phyloP scores from a whole-genome alignment of 2,888 invertebrate species.

The Ormyrus rosae region DNA sequence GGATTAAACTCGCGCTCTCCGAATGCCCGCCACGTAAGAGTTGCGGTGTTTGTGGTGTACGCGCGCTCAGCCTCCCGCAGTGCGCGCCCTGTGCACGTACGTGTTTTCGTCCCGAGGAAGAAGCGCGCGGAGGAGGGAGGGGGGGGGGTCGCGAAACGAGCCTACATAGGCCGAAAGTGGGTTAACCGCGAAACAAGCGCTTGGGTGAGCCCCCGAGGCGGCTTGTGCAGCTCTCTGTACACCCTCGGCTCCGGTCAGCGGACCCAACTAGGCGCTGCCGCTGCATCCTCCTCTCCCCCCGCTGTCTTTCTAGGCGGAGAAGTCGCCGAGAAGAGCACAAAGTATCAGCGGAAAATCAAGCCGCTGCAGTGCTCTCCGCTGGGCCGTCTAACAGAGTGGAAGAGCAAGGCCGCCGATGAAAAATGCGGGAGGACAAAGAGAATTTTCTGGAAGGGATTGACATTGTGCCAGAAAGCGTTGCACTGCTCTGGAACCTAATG shows the following conservation, averaged over 20 bases:
- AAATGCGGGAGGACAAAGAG: no score
- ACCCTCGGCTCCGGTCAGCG: no score
- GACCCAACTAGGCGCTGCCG: no score
- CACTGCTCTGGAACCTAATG: neutral
- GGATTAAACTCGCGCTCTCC: slow-evolving; percentile 39
- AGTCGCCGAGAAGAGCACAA: slow-evolving; percentile 43
- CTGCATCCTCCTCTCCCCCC: neutral
- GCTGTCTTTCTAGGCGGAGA: neutral
- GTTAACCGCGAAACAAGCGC: slow-evolving; percentile 63
- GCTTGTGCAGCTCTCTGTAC: slow-evolving; percentile 2
- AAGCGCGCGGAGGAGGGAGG: no score
- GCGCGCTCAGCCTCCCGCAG: neutral
- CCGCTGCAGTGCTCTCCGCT: neutral
- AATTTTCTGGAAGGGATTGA: no score
- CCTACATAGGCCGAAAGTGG: slow-evolving; percentile 60
- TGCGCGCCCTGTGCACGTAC: neutral
- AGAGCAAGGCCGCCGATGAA: no score
- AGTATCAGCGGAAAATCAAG: slow-evolving; percentile 68
- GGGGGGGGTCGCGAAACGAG: slow-evolving; percentile 2
- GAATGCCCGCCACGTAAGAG: slow-evolving; percentile 43
- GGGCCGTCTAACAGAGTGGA: no score
- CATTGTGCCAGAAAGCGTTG: no score
- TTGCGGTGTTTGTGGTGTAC: slow-evolving; percentile 22
- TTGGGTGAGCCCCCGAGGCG: slow-evolving; percentile 6
- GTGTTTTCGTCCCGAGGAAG: slow-evolving; percentile 29